Conservation (phyloP, 2,888 invertebrate genomes). For the Aricia artaxerxes region DNA sequence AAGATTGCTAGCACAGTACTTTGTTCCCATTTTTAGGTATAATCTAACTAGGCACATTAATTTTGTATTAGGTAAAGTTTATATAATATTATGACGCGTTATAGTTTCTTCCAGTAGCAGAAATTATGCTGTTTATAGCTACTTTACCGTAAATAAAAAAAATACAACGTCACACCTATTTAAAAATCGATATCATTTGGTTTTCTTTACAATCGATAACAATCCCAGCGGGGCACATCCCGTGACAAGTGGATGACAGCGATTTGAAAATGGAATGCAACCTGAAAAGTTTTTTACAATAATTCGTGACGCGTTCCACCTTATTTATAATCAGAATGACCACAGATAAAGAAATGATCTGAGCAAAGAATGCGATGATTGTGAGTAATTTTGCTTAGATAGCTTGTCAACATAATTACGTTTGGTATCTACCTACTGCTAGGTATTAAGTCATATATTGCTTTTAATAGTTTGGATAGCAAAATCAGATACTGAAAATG, state of each 20-base stretch:
- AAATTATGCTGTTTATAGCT: not conserved
- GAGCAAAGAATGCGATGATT: not conserved
- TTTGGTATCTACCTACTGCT: not conserved
- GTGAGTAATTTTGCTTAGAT: not conserved
- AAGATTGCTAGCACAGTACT: not conserved
- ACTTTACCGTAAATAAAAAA: not conserved
- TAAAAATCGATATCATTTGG: slow-evolving; percentile 43
- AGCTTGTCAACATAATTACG: not conserved
- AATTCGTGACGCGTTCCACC: slow-evolving; percentile 55
- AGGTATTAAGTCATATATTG: not conserved
- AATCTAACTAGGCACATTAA: not conserved
- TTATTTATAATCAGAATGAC: not conserved
- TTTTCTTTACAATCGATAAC: slow-evolving; percentile 51
- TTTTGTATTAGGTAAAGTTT: not conserved
- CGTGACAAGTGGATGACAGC: slow-evolving; percentile 48
- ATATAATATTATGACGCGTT: not conserved
- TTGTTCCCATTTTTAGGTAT: not conserved
- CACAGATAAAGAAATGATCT: slow-evolving; percentile 7
- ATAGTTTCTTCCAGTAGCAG: not conserved
- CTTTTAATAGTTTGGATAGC: not conserved
- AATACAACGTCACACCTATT: slow-evolving; percentile 30
- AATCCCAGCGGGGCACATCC: slow-evolving; percentile 56
- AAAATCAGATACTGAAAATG: not conserved
- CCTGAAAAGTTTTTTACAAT: slow-evolving; percentile 53
- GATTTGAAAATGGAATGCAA: slow-evolving; percentile 58